Conservation (phyloP, 2,888 invertebrate genomes). For the Isotomurus palustris region DNA sequence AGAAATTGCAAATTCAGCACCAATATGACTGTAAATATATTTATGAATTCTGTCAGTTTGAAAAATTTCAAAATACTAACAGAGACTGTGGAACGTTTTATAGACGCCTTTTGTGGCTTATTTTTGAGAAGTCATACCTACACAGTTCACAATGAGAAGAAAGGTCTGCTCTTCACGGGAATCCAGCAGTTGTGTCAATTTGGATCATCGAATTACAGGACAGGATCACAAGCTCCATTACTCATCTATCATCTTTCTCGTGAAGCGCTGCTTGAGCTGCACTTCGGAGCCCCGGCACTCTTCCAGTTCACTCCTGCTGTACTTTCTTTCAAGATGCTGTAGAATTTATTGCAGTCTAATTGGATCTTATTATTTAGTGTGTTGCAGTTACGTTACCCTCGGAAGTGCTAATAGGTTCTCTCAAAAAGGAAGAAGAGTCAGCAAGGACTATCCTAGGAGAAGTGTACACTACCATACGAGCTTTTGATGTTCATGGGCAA, state of each 20-base stretch:
- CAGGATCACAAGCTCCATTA: conserved; percentile 22
- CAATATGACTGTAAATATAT: conserved; percentile 28
- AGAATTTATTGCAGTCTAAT: background rate
- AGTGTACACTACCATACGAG: conserved; percentile 16
- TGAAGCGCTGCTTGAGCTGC: conserved; percentile 27
- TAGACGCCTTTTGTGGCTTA: conserved; percentile 29
- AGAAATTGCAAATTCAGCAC: conserved; percentile 26
- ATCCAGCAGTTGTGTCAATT: conserved; percentile 22
- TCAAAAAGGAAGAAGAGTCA: conserved; percentile 24
- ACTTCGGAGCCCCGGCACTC: conserved; percentile 28
- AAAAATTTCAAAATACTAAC: no score
- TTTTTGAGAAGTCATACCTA: conserved; percentile 31
- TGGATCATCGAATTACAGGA: conserved; percentile 24
- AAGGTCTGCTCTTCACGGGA: conserved; percentile 25
- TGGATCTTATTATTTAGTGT: conserved; percentile 9
- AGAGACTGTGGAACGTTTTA: background rate
- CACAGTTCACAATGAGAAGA: conserved; percentile 22
- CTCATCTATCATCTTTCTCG: conserved; percentile 18
- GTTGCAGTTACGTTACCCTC: conserved; percentile 32
- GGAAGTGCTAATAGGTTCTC: conserved; percentile 30
- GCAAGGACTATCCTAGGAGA: conserved; percentile 22
- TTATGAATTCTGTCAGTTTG: no score
- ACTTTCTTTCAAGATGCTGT: background rate
- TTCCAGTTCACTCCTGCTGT: conserved; percentile 32
- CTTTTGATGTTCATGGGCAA: conserved; percentile 25